Base-by-base conservation (phyloP, 2,113 vertebrate species). In the Origma solitaria region DNA sequence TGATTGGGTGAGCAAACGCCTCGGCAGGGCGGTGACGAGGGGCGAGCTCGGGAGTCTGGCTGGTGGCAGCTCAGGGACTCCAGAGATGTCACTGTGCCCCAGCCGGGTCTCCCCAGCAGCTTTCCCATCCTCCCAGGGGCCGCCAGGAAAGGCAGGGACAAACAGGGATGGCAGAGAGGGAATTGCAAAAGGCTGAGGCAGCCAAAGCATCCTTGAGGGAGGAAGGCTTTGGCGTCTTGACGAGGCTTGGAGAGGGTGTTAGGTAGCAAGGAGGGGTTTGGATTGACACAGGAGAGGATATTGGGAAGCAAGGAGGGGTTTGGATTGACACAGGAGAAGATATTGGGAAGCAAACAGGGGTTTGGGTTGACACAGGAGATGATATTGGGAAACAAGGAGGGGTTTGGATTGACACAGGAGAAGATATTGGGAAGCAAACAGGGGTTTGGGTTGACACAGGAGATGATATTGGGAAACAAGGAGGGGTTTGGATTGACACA, bases 71-170 rank as follows among this genome's bases (percentile, higher is more conserved):
- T 49, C 86, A 35, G 73, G 10, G 21, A 54, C 38, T 64, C 79
- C 16, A 21, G 70, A 50, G 79, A 54, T 11, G 40, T 51, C 18
- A 0, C 17, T 21, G 47, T 20, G 51, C 50, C 72, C 42, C 24
- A 8, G 37, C 1, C 1, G 0, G 31, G 19, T 25, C n/a, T 69
- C 60, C 30, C 18, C 1, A 33, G 66, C 50, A 73, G 35, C 80
- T 50, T 82, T n/a, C 53, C 72, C 37, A 6, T 21, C 54, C 54
- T 73, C 45, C 44, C 40, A 30, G 42, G 50, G 44, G 30, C 31
- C n/a, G n/a, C 21, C 37, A 3, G 49, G 69, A 69, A 44, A 37
- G n/a, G 53, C 31, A 25, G 58, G 37, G 45, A 20, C n/a, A 58
- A 57, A 35, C 37, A 33, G 51, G 25, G 64, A 44, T 60, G 45